These are phyloP conservation scores for Gryon sp. DNA, from an alignment of 1,140 invertebrate species.

Conservation along the genomic window DNA sequence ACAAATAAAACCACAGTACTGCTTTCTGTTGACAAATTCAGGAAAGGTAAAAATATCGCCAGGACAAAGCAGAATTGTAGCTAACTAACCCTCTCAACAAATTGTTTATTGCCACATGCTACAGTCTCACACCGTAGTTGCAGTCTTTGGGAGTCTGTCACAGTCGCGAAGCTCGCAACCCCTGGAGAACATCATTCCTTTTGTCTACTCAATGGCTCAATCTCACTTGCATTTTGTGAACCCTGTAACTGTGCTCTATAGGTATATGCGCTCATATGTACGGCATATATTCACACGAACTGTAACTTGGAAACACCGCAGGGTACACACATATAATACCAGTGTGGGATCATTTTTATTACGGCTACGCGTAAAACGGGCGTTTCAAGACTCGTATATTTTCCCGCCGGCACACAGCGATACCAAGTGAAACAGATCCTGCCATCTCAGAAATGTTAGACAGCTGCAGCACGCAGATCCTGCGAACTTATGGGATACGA, in stretches of 20 bases:
- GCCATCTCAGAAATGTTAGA: slow-evolving; percentile 50
- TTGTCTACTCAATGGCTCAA: not conserved
- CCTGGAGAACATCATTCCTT: not conserved
- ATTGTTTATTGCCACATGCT: slow-evolving; percentile 74
- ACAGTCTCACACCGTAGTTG: slow-evolving; percentile 62
- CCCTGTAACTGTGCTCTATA: slow-evolving; percentile 8
- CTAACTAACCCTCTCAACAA: slow-evolving; percentile 67
- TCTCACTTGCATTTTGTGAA: slow-evolving; percentile 22
- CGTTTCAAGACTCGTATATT: slow-evolving; percentile 61
- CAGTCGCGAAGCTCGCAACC: slow-evolving; percentile 13
- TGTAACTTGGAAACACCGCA: slow-evolving; percentile 52
- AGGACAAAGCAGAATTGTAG: slow-evolving; percentile 27
- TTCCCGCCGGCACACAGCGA: slow-evolving; percentile 45
- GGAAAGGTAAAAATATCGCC: slow-evolving; percentile 14
- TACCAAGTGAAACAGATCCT: slow-evolving; percentile 54
- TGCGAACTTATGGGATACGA: slow-evolving; percentile 50
- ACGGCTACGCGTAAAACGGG: slow-evolving; percentile 62
- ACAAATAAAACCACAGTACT: not conserved
- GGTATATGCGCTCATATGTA: slow-evolving; percentile 18
- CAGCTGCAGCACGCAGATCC: slow-evolving; percentile 35
- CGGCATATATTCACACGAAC: slow-evolving; percentile 39
- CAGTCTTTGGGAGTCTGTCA: slow-evolving; percentile 24
- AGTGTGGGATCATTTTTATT: slow-evolving; percentile 61
- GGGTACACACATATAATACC: slow-evolving; percentile 46
- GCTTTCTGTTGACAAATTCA: slow-evolving; percentile 34